Conservation (phyloP, 2,113 vertebrate species). For the Nibea albiflora region DNA sequence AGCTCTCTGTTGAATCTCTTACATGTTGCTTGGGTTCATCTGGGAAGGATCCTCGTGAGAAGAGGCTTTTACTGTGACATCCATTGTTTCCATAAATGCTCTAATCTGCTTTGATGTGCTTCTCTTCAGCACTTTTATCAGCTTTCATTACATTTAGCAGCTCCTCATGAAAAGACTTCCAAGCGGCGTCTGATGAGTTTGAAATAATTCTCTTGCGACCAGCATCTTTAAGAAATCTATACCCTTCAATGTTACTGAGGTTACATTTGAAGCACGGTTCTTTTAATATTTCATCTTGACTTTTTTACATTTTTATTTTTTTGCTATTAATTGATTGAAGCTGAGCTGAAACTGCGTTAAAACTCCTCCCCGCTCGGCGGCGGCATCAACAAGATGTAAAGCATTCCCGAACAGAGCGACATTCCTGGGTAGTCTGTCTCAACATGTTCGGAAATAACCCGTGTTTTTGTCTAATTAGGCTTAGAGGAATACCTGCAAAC, state of each 20-base stretch:
- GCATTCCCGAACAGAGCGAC: conserved; percentile 54
- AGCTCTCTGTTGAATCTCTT: conserved; percentile 27
- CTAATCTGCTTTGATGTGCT: conserved; percentile 35
- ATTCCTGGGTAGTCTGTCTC: conserved; percentile 68
- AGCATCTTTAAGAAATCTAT: conserved; percentile 28
- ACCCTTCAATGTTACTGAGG: background rate
- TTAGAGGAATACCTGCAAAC: conserved; percentile 50
- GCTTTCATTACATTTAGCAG: conserved; percentile 47
- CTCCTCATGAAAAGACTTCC: conserved; percentile 27
- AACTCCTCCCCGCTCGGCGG: conserved; percentile 22
- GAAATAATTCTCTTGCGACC: conserved; percentile 40
- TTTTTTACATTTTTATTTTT: background rate
- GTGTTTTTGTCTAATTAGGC: conserved; percentile 49
- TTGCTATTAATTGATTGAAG: conserved; percentile 30
- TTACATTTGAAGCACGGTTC: conserved; percentile 4
- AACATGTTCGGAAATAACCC: conserved; percentile 42
- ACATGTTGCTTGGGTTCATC: conserved; percentile 29
- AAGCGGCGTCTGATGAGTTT: conserved; percentile 39
- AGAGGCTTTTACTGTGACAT: conserved; percentile 25
- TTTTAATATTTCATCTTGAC: background rate
- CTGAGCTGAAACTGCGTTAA: conserved; percentile 28
- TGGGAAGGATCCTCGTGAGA: conserved; percentile 21
- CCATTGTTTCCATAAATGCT: conserved; percentile 30
- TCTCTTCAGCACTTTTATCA: conserved; percentile 40
- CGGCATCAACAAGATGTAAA: conserved; percentile 33